Evolutionary conservation across 1,140 invertebrate species (phyloP).

Genomic region (Pomacea maculata): DNA sequence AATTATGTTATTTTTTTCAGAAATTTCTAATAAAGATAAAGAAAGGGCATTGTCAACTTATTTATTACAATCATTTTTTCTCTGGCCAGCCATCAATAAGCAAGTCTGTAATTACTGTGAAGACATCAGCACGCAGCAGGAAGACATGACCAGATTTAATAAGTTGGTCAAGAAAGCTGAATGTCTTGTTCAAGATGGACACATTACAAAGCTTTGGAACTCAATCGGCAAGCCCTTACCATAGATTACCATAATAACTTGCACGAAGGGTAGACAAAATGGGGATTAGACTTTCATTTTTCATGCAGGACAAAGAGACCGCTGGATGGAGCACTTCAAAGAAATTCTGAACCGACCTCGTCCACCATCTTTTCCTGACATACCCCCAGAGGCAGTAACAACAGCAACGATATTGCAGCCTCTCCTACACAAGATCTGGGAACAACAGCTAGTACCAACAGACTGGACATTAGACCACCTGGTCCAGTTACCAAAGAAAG

Average conservation of each 20-base stretch:
- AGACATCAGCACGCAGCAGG: slow-evolving; percentile 18
- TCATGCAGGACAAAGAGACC: too few relatives aligned
- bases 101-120: background rate
- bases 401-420: too few relatives aligned
- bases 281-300: slow-evolving; percentile 43
- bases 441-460: too few relatives aligned
- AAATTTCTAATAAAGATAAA: background rate
- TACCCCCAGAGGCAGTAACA: too few relatives aligned
- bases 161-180: slow-evolving; percentile 50
- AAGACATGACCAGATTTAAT: slow-evolving; percentile 43
- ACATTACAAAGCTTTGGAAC: slow-evolving; percentile 43
- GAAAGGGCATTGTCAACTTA: background rate
- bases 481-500: too few relatives aligned
- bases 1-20: background rate
- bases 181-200: slow-evolving; percentile 44
- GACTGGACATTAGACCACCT: too few relatives aligned
- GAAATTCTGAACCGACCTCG: too few relatives aligned
- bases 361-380: too few relatives aligned
- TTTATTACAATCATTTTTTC: background rate
- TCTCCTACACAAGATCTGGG: too few relatives aligned
- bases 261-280: slow-evolving; percentile 53
- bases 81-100: background rate
- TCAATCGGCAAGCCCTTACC: slow-evolving; percentile 49
- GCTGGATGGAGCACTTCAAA: too few relatives aligned
- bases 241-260: slow-evolving; percentile 54